Percentiles rank a stretch among this genome's conserved stretches.
phyloP scores from a whole-genome alignment of 2,797 vertebrate species.

The Ceryle rudis region DNA sequence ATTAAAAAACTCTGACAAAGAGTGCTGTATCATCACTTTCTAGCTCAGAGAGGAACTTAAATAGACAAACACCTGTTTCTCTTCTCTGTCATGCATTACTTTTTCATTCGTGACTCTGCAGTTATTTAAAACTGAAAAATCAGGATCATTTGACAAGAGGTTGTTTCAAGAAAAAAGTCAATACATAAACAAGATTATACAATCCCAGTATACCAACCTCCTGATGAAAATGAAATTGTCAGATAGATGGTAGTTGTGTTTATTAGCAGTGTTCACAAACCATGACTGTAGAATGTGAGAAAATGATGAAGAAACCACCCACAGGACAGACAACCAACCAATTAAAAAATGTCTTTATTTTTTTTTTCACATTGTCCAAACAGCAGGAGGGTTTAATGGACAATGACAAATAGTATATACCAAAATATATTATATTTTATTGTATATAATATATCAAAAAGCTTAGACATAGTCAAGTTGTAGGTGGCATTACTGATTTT shows the following conservation, averaged over 20 bases:
- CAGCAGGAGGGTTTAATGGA: neutral
- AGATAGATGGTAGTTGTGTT: neutral
- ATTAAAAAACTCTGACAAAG: neutral
- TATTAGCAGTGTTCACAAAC: neutral
- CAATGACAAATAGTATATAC: neutral
- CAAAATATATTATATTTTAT: neutral
- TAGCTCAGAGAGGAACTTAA: neutral
- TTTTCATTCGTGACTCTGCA: neutral
- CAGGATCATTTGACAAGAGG: neutral
- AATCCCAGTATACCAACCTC: neutral
- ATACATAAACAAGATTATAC: neutral
- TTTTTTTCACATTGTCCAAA: neutral
- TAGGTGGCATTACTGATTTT: neutral
- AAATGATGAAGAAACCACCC: neutral
- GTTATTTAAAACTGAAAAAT: neutral
- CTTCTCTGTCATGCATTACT: neutral
- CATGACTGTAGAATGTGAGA: neutral
- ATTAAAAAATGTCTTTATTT: neutral
- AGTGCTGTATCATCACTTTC: neutral
- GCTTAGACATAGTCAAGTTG: neutral
- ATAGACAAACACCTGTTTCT: neutral
- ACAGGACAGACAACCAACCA: neutral
- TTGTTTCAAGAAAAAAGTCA: neutral
- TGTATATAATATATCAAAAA: too few relatives aligned
- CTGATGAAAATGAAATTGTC: neutral